Base-by-base conservation (phyloP, 2,888 invertebrate species). In the Hemaris fuciformis region DNA sequence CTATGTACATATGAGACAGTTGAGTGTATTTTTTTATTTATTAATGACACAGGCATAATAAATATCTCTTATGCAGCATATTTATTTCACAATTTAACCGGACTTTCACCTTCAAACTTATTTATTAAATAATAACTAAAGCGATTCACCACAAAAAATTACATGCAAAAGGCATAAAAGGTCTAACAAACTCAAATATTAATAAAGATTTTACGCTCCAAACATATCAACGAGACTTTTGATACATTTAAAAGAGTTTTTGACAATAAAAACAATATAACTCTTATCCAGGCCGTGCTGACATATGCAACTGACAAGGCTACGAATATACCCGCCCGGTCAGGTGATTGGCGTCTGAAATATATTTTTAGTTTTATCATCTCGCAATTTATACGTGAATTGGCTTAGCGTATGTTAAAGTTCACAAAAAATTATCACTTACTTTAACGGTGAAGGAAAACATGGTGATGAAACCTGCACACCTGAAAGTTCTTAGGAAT, bases 211-310 rank as follows among this genome's bases (percentile, higher is more conserved):
- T 18, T 27, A 5, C 10, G 27, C 10, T 8, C 31, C 18, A 20
- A 3, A 18, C 48, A 31, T 31, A 27, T 31, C 18, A 31, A 46
- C 2, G 6, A 46, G 23, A 45, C 20, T 25, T 46, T 46, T 46
- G 5, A 46, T n/a, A 6, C n/a, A 13, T 46, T 45, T 13, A 25
- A 23, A 46, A 6, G 22, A 46, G 23, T 23, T n/a, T 46, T 25
- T 25, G 46, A 25, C 31, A 48, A 53, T 53, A 53, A 53, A 45
- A 53, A 53, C 53, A 53, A 53, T 53, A 53, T 53, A 31, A 53
- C 31, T 53, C 25, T 46, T 46, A 23, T 23, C 46, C n/a, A 20
- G 31, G 18, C 10, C 53, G 18, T 10, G 31, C 27, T 53, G 53
- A 53, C 53, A 23, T 46, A 53, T 53, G 31, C 31, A 53, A 53